These are phyloP conservation scores for Cantharis rufa DNA, from an alignment of 2,888 invertebrate genomes.

Conservation along the genomic window DNA sequence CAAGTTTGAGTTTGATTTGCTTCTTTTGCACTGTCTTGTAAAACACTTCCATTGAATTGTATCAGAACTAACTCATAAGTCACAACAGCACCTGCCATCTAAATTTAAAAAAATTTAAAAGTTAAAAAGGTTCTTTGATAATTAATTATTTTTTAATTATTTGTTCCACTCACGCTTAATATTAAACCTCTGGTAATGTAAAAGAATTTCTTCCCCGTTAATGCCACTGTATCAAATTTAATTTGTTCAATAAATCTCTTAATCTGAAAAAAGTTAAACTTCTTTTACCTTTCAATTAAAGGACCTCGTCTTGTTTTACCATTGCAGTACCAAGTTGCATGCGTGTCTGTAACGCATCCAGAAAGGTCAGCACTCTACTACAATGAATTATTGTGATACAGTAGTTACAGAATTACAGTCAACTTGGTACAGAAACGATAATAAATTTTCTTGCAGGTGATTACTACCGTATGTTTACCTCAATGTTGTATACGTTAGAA, in stretches of 20 bases:
- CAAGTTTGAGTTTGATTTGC: background rate
- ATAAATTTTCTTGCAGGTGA: constrained; percentile 9
- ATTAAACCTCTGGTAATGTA: constrained; percentile 48
- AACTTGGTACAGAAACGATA: background rate
- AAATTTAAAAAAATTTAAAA: background rate
- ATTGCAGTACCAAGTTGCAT: too few species aligned
- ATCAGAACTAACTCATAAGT: constrained; percentile 48
- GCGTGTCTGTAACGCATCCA: too few species aligned
- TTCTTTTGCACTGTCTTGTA: background rate
- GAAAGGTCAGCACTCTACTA: too few species aligned
- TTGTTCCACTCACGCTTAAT: constrained; percentile 43
- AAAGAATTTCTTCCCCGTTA: constrained; percentile 52
- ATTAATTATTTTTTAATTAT: too few species aligned
- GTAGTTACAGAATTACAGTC: too few species aligned
- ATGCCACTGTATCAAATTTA: constrained; percentile 46
- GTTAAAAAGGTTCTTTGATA: background rate
- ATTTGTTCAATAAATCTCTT: constrained; percentile 48
- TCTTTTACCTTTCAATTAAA: too few species aligned
- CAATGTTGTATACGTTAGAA: constrained; percentile 64
- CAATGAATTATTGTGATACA: too few species aligned
- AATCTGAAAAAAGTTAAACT: constrained; percentile 44
- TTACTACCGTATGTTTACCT: constrained; percentile 56
- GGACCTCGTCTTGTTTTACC: too few species aligned
- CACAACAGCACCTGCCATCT: constrained; percentile 45
- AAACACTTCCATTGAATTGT: constrained; percentile 38